phyloP scores from a whole-genome alignment of 2,113 vertebrate species.

The Spilogale gracilis region DNA sequence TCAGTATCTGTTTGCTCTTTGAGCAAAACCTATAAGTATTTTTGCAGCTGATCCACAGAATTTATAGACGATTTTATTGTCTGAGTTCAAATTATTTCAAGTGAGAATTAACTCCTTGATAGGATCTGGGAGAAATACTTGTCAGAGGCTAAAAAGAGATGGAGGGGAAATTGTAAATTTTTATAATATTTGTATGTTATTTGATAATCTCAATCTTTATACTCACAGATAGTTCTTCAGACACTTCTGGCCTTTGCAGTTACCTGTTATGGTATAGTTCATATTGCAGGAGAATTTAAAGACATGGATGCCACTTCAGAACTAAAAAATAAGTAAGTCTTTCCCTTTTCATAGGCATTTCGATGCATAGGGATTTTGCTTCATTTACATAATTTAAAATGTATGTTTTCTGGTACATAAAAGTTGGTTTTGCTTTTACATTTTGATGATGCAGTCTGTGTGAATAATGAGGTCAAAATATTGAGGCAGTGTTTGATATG shows the following conservation, averaged over 20 bases:
- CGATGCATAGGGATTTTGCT: conserved; percentile 51
- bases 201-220: conserved; percentile 68
- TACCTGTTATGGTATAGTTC: conserved; percentile 98
- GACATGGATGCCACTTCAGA: conserved; percentile 98
- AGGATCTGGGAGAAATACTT: conserved; percentile 3
- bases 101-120: conserved; percentile 44
- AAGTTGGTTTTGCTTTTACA: conserved; percentile 56
- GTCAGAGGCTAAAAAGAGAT: not conserved
- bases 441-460: conserved; percentile 51
- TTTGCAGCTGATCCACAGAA: not conserved
- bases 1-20: conserved; percentile 51
- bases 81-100: conserved; percentile 41
- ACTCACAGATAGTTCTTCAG: conserved; percentile 96
- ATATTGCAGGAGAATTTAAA: conserved; percentile 90
- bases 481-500: conserved; percentile 40
- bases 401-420: conserved; percentile 36
- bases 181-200: conserved; percentile 25
- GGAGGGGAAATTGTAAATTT: conserved; percentile 12
- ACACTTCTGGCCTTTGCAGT: conserved; percentile 96
- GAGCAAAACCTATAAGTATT: not conserved
- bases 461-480: conserved; percentile 52
- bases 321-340: conserved; percentile 96
- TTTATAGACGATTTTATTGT: conserved; percentile 36
- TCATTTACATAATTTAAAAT: not conserved
- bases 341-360: conserved; percentile 56